Evolutionary conservation across 2,888 invertebrate species (phyloP), one percentile per base, ranked within the genome.

Genomic region (Cantharis rufa): DNA sequence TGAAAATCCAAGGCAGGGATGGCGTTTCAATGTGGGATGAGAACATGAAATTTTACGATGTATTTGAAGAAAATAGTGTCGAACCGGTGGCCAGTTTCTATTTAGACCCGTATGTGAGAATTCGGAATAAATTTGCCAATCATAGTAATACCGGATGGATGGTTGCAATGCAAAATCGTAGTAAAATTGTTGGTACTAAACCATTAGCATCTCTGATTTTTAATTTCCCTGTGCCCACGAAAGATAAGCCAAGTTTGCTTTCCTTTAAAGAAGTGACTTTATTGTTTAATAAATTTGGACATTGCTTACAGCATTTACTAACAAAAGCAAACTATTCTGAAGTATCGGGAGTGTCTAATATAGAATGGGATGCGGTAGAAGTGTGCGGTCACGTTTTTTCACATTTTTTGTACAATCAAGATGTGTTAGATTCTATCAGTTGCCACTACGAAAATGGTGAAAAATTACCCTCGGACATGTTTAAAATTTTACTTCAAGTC

Each of bases 291-390:
- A 94, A 94, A 90, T 96, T 98, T 86, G 99, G 98, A 0, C 93
- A 95, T 81, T 92, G 94, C 0, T 89, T 99, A 66, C 96, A 98
- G 82, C 95, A 97, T 88, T 88, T 98, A 80, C 89, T 98, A 32
- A 95, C 96, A 0, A 93, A 91, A 84, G 93, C 94, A 0, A 93
- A 94, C 15, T 96, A 95, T 87, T 92, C 94, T 0, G 96, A 97
- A 86, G 92, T 97, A 0, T 92, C 96, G 2, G 98, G 98, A 0
- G 88, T 95, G 18, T 93, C 94, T 0, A 96, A 95, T 86, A 92
- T 98, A 0, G 98, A 98, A 89, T 97, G 97, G 96, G 99, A 99
- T 88, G 95, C 96, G 0, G 93, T 95, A 0, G 94, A 95, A 85
- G 92, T 97, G 0, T 93, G 94, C 78, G 94, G 95, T 0, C 91